Evolutionary conservation across 2,888 invertebrate genomes (phyloP), one percentile per base, ranked within the genome.

Genomic region (Mongoloraphidia duomilia): DNA sequence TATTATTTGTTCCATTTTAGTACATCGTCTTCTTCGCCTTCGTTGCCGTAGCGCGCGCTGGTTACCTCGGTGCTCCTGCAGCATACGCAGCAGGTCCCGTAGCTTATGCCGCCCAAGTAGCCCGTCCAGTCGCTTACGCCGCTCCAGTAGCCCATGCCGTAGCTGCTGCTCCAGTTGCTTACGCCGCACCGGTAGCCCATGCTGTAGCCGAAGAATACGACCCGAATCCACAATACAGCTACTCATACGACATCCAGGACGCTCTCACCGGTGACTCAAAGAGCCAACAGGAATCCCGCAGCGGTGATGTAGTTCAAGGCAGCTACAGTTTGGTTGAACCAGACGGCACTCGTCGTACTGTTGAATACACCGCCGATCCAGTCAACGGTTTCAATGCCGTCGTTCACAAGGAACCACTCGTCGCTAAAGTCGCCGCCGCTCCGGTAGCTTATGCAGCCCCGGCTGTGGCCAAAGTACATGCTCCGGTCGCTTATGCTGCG

Each of bases 381-480:
- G 66, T 68, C 39, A 66, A 71, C 55, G 71, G 71, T 47, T 72
- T 72, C 65, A 71, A 72, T 55, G 71, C 72, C 49, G 68, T 70
- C 46, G 72, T 70, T 38, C 68, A 65, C 53, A 68, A 49, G 43
- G n/a, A 9, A 35, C 40, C 41, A n/a, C 13, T 39, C 26, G 26
- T 26, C 26, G 26, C 26, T 26, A 26, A 26, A 26, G 26, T 26
- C 26, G 26, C 26, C 26, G 26, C 26, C 6, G 26, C 26, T 6
- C 26, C 26, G 6, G 26, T 26, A 26, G 26, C 26, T 26, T 26
- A 26, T 12, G 47, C 52, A 13, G 50, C 54, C 10, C 51, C 53
- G 39, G 48, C 49, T 14, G 51, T 41, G 9, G 50, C 50, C 37
- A 12, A 40, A n/a, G 44, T 47, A 13, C 44, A 49, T 35, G 41